A percentile compares a stretch with the other conserved stretches of the same genome.
These are phyloP conservation scores for Erpobdella octoculata DNA, from an alignment of 2,888 invertebrate species.

Conservation along the genomic window DNA sequence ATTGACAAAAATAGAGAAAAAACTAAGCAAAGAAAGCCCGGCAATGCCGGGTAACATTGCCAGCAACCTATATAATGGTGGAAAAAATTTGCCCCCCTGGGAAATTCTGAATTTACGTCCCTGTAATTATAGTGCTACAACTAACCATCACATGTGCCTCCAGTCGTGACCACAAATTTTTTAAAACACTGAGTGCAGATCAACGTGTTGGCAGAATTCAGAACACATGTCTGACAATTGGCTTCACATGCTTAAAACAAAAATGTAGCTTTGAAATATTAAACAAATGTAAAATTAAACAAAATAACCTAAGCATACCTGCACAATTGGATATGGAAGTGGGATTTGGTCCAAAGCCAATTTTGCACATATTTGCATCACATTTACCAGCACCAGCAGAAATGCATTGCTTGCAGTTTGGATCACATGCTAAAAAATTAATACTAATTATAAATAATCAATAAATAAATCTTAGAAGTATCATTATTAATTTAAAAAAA, in stretches of 20 bases:
- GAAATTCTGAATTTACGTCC: no score
- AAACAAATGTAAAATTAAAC: not conserved
- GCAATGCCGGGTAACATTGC: conserved; percentile 7
- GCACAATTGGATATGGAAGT: conserved; percentile 6
- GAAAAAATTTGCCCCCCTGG: no score
- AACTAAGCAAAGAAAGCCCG: conserved; percentile 12
- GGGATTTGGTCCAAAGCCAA: conserved; percentile 14
- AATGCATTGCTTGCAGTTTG: conserved; percentile 28
- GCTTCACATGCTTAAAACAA: conserved; percentile 16
- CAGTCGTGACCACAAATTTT: conserved; percentile 7
- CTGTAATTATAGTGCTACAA: not conserved
- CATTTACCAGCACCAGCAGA: conserved; percentile 29
- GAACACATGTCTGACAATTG: conserved; percentile 15
- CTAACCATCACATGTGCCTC: conserved; percentile 26
- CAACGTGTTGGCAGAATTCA: conserved; percentile 12
- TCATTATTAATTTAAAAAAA: not conserved
- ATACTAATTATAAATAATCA: not conserved
- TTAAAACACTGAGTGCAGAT: conserved; percentile 11
- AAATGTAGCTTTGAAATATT: not conserved
- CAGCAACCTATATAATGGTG: conserved; percentile 15
- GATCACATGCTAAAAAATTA: conserved; percentile 23
- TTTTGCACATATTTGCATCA: conserved; percentile 27
- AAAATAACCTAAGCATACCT: not conserved
- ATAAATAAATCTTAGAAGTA: no score
- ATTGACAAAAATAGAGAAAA: conserved; percentile 21